Base-by-base conservation (phyloP, 2,888 invertebrate species). In the Abscondita cerata region DNA sequence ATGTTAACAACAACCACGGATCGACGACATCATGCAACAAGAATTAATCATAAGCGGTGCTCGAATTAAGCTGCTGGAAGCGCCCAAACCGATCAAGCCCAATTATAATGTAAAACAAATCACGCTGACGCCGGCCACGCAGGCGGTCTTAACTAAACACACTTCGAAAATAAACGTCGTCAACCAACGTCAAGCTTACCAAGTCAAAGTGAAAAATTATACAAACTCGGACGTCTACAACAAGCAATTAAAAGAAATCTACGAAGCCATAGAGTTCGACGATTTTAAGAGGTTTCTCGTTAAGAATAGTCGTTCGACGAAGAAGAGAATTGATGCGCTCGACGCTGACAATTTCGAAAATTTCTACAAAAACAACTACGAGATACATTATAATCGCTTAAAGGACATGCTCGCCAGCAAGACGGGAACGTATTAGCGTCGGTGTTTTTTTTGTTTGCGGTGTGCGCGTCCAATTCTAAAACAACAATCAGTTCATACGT, bases 241-340 rank as follows among this genome's bases (percentile, higher is more conserved):
- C 59, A 69, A 69, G 47, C 70, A 71, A 61, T 66, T 86, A 77
- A 77, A 81, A 76, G 82, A 83, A 79, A 85, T 86, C 79, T 82
- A 83, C 69, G 85, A 86, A 84, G 84, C 86, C 84, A 80, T 83
- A 70, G 81, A 84, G 83, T 83, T 85, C 77, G 80, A 81, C 33
- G 84, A 86, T 81, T 85, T 86, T 82, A 83, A 85, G 81, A 84
- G 85, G 85, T 85, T 86, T 85, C 86, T 86, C 77, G 81, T 50
- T 19, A 59, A 52, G 33, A 53, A 53, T 51, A 52, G 52, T 38
- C 40, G 20, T 25, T 48, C 36, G 41, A 59, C 52, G 33, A 55
- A 53, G 44, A 62, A 54, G 41, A 52, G 36, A 44, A 13, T 52
- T 4, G 34, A 34, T 13, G 13, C 54, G 31, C 31, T 55, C 16